Evolutionary conservation across 2,797 vertebrate species (phyloP), one percentile per base, ranked within the genome.

Genomic region (Salmo trutta): DNA sequence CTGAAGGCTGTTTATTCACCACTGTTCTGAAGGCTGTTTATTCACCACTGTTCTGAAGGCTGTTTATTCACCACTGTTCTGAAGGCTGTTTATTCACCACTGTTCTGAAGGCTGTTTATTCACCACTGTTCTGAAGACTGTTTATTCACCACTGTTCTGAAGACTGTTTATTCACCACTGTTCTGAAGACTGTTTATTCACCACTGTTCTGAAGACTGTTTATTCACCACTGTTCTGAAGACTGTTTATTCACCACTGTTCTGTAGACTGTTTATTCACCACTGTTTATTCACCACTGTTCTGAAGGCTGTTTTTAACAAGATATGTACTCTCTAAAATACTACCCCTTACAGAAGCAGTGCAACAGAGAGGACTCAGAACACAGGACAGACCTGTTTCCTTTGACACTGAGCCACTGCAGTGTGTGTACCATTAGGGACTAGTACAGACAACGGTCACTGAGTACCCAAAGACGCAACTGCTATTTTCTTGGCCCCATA

Each of bases 341-440:
- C 74, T 75, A 71, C 74, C 72, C 33, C 27, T 75, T 70, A 36
- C n/a, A 29, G 36, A 68, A 47, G 36, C 54, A 52, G 82, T 79
- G 29, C 52, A 68, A 69, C 75, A 69, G 10, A 41, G 69, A 73
- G 33, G 71, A 67, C 31, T 76, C 54, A 70, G 59, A 78, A 82
- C 31, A 87, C 82, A 91, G 82, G 78, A n/a, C 12, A 62, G 79
- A 73, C 80, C 83, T 90, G 87, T 91, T 79, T 72, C 56, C 12
- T 70, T 47, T 62, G 68, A 69, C 6, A 33, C 56, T 47, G 41
- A 47, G 41, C 41, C 41, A 47, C 41, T 10, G 10, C 10, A 14
- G 41, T 14, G 10, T 47, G 41, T 47, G 10, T 47, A 78, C 74
- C 74, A 27, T 56, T n/a, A 47, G 79, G 56, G 71, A 79, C 19